Conservation (phyloP, 2,113 vertebrate genomes). For the Symphodus melops region DNA sequence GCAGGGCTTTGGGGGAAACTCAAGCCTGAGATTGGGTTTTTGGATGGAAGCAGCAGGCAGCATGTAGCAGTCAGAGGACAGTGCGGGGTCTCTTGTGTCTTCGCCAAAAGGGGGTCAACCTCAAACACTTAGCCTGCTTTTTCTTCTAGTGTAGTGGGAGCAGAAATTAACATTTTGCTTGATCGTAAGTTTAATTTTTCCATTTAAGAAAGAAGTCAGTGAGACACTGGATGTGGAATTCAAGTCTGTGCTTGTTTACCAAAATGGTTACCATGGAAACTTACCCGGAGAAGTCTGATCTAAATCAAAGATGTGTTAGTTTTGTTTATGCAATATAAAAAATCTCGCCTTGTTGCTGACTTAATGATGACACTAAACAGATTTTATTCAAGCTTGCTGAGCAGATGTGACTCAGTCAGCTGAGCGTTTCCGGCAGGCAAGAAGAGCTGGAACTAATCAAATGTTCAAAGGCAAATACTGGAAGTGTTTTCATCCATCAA, state of each 20-base stretch:
- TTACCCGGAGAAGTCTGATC: slow-evolving; percentile 14
- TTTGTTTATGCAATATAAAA: slow-evolving; percentile 47
- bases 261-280: slow-evolving; percentile 55
- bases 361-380: slow-evolving; percentile 47
- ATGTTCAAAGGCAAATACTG: slow-evolving; percentile 42
- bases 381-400: slow-evolving; percentile 41
- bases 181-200: slow-evolving; percentile 56
- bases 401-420: slow-evolving; percentile 49
- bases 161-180: slow-evolving; percentile 48
- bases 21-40: slow-evolving; percentile 70
- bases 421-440: slow-evolving; percentile 26
- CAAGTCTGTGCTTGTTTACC: slow-evolving; percentile 61
- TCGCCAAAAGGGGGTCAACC: slow-evolving; percentile 62
- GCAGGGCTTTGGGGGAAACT: slow-evolving; percentile 66
- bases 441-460: slow-evolving; percentile 60
- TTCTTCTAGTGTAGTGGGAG: slow-evolving; percentile 65
- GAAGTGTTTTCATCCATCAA: slow-evolving; percentile 18
- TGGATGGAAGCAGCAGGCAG: slow-evolving; percentile 63
- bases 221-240: slow-evolving; percentile 40
- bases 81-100: slow-evolving; percentile 58
- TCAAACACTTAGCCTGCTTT: slow-evolving; percentile 67
- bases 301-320: slow-evolving; percentile 43
- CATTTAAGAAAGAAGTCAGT: slow-evolving; percentile 46
- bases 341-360: slow-evolving; percentile 38
- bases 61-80: slow-evolving; percentile 59